These are phyloP conservation scores for Aquatica leii DNA, from an alignment of 2,888 invertebrate species.

Conservation along the genomic window DNA sequence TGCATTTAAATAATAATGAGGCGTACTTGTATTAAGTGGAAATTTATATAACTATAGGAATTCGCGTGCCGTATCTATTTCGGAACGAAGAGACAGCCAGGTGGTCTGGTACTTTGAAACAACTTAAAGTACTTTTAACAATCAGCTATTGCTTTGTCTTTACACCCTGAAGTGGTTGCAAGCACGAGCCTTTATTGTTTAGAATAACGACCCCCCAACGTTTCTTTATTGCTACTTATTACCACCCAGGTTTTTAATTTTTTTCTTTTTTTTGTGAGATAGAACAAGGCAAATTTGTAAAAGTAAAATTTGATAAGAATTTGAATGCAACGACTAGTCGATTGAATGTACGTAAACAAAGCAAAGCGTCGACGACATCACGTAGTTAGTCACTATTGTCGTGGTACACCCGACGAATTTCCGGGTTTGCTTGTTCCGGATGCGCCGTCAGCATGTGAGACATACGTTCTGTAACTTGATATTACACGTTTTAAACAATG, in stretches of 20 bases:
- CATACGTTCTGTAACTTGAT: constrained; percentile 34
- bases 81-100: constrained; percentile 34
- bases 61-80: constrained; percentile 45
- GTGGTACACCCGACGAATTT: constrained; percentile 36
- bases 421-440: constrained; percentile 41
- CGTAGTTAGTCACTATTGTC: constrained; percentile 38
- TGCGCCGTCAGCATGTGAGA: constrained; percentile 31
- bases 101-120: constrained; percentile 31
- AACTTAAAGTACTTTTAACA: constrained; percentile 31
- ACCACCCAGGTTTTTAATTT: constrained; percentile 29
- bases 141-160: constrained; percentile 37
- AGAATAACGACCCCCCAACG: constrained; percentile 32
- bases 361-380: constrained; percentile 27
- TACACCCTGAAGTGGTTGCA: constrained; percentile 21
- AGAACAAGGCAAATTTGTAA: neutral
- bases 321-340: no score
- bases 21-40: constrained; percentile 26
- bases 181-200: constrained; percentile 38
- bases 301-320: no score
- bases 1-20: constrained; percentile 27
- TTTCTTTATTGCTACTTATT: constrained; percentile 23
- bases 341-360: no score
- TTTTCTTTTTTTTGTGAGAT: neutral
- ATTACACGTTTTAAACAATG: constrained; percentile 26
- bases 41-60: constrained; percentile 32